A percentile compares a stretch with the other conserved stretches of the same genome.
phyloP scores from a whole-genome alignment of 2,888 invertebrate species.

The Panorpa germanica region DNA sequence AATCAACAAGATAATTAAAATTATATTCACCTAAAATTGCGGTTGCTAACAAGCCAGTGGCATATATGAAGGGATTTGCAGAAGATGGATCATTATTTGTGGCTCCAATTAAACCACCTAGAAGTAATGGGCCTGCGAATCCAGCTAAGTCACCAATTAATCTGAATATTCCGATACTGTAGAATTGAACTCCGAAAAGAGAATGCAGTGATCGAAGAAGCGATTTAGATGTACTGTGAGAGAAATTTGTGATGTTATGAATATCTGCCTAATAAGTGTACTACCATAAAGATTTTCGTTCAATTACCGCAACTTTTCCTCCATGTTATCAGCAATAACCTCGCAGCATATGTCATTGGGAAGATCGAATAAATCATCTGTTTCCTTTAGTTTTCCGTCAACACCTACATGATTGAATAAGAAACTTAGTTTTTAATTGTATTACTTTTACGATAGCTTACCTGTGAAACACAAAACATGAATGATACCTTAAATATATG shows the following conservation, averaged over 20 bases:
- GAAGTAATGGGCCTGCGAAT: conserved; percentile 76
- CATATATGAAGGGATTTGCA: conserved; percentile 40
- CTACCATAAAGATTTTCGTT: too few relatives aligned
- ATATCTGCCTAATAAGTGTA: too few relatives aligned
- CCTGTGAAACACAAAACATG: too few relatives aligned
- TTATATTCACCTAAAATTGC: conserved; percentile 42
- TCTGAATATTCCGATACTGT: conserved; percentile 65
- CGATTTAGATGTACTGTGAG: conserved; percentile 23
- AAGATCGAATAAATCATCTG: conserved; percentile 71
- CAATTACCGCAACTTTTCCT: too few relatives aligned
- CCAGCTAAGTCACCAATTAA: conserved; percentile 64
- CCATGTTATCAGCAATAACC: conserved; percentile 37
- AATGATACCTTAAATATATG: too few relatives aligned
- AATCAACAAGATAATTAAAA: conserved; percentile 1
- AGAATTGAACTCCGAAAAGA: conserved; percentile 67
- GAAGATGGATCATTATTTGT: conserved; percentile 54
- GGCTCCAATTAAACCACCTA: conserved; percentile 64
- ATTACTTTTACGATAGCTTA: too few relatives aligned
- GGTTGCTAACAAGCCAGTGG: conserved; percentile 40
- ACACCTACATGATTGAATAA: too few relatives aligned
- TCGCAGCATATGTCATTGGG: conserved; percentile 44
- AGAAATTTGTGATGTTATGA: conserved; percentile 19
- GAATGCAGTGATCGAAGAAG: conserved; percentile 49
- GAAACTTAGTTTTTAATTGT: too few relatives aligned
- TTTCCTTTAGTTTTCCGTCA: conserved; percentile 43